phyloP scores from a whole-genome alignment of 2,797 vertebrate species.

The Percopsis omiscomaycus region DNA sequence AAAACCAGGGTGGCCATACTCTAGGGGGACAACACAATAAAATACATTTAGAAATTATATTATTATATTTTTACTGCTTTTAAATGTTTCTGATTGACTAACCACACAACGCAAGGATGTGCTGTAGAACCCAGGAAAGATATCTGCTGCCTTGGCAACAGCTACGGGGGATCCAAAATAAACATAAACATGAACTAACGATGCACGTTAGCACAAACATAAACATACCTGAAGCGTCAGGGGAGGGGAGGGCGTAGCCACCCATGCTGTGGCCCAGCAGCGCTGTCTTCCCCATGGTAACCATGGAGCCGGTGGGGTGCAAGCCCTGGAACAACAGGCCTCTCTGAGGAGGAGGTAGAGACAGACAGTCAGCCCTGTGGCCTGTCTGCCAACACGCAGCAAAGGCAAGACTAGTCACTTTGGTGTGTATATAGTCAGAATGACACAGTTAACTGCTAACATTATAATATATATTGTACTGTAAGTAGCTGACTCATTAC shows the following conservation, averaged over 20 bases:
- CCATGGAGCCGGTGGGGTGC: constrained; percentile 77
- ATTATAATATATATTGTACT: not conserved
- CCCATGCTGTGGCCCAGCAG: constrained; percentile 75
- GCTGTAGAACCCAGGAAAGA: too few species aligned
- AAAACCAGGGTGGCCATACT: constrained; percentile 77
- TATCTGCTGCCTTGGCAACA: too few species aligned
- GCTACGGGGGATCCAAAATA: not conserved
- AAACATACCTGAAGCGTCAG: constrained; percentile 74
- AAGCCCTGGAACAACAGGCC: constrained; percentile 80
- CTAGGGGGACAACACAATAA: constrained; percentile 51
- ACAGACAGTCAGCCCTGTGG: constrained; percentile 6
- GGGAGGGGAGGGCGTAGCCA: constrained; percentile 75
- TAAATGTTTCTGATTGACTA: too few species aligned
- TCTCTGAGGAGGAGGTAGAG: constrained; percentile 69
- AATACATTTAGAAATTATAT: not conserved
- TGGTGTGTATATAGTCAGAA: not conserved
- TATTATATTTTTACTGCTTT: too few species aligned
- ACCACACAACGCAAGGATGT: too few species aligned
- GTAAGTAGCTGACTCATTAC: not conserved
- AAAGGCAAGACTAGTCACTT: not conserved
- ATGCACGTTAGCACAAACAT: too few species aligned
- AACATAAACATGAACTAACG: not conserved
- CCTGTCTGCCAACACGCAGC: not conserved
- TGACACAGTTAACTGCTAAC: not conserved
- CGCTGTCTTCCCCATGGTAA: constrained; percentile 76